phyloP scores from a whole-genome alignment of 1,140 invertebrate species.

The Bathynomus jamesi region DNA sequence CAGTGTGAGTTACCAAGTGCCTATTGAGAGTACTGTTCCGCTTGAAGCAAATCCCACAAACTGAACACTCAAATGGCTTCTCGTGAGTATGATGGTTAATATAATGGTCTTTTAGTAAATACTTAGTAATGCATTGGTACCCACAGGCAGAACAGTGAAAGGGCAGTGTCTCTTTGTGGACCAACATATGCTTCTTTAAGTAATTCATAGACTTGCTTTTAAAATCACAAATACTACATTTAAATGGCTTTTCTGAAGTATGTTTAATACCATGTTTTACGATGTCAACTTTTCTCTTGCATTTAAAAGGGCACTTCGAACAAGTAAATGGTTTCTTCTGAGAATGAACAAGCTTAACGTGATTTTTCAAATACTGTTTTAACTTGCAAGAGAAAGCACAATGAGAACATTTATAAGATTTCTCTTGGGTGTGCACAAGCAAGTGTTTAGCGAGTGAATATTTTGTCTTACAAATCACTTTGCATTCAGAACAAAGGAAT shows the following conservation, averaged over 20 bases:
- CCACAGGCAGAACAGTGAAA: not conserved
- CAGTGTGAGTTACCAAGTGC: not conserved
- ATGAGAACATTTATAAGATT: not conserved
- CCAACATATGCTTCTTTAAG: not conserved
- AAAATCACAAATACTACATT: not conserved
- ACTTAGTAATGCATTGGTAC: not conserved
- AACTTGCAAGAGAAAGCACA: not conserved
- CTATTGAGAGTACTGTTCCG: not conserved
- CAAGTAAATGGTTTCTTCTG: not conserved
- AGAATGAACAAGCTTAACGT: not conserved
- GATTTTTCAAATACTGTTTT: not conserved
- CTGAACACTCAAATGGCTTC: not conserved
- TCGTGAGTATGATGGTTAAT: not conserved
- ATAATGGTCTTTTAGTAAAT: not conserved
- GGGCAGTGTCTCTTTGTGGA: not conserved
- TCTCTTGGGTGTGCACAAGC: not conserved
- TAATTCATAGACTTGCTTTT: not conserved
- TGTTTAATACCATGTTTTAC: not conserved
- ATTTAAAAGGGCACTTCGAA: not conserved
- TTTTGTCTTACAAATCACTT: not conserved
- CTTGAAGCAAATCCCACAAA: not conserved
- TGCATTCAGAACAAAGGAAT: not conserved
- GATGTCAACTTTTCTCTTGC: not conserved
- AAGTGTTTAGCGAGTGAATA: not conserved
- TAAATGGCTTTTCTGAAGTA: not conserved